A percentile compares a stretch with the other conserved stretches of the same genome.
These are phyloP conservation scores for Vultur gryphus DNA, from an alignment of 2,797 vertebrate genomes.

Conservation along the genomic window DNA sequence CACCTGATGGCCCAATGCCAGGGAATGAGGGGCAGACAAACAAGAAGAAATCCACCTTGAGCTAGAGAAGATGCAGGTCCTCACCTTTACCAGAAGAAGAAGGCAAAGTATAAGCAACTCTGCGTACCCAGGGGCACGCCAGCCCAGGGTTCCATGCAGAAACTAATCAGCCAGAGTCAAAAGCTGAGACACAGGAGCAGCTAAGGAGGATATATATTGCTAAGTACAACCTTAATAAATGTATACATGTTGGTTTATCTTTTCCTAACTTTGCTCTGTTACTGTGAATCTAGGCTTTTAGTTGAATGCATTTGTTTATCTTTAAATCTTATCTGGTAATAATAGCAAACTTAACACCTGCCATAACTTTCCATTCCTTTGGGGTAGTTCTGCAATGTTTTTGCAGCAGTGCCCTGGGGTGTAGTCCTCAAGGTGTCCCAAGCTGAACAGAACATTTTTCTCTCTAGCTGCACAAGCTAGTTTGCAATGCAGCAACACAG, in stretches of 20 bases:
- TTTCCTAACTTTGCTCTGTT: not conserved
- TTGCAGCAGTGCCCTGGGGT: not conserved
- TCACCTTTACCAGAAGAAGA: not conserved
- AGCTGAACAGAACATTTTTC: not conserved
- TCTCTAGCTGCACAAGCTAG: not conserved
- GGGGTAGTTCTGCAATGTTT: conserved; percentile 15
- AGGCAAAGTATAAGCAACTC: not conserved
- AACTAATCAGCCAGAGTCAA: not conserved
- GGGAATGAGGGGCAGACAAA: not conserved
- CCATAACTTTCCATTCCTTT: not conserved
- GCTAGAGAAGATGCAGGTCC: not conserved
- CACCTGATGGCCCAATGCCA: not conserved
- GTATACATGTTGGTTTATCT: not conserved
- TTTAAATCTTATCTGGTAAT: not conserved
- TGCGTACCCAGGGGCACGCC: not conserved
- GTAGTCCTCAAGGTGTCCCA: not conserved
- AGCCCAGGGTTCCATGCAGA: not conserved
- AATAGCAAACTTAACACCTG: not conserved
- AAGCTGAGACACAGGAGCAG: not conserved
- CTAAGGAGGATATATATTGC: not conserved
- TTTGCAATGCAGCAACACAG: not conserved
- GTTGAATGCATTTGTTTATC: not conserved
- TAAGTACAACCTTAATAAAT: not conserved
- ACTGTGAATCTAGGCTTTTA: not conserved
- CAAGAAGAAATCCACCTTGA: not conserved